phyloP scores from a whole-genome alignment of 2,797 vertebrate species.

The Aulostomus chinensis region DNA sequence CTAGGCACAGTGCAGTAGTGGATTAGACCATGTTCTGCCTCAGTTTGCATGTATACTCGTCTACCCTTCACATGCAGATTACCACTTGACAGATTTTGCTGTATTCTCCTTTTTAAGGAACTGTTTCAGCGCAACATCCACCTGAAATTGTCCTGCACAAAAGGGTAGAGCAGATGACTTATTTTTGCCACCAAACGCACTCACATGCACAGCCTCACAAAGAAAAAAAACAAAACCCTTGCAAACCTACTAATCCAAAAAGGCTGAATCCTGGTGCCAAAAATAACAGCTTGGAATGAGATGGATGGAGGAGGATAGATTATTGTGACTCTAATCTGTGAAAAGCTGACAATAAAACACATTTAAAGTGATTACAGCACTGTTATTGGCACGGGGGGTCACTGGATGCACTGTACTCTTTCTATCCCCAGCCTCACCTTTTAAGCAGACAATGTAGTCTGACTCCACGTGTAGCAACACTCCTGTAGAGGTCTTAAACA shows the following conservation, averaged over 20 bases:
- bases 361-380: constrained; percentile 78
- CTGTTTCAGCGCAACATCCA: constrained; percentile 17
- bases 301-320: constrained; percentile 79
- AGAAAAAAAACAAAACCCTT: constrained; percentile 17
- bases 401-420: constrained; percentile 13
- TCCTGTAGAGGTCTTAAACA: constrained; percentile 29
- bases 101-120: constrained; percentile 17
- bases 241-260: constrained; percentile 79
- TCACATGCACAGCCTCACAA: constrained; percentile 2
- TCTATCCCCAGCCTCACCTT: constrained; percentile 28
- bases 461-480: constrained; percentile 10
- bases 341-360: constrained; percentile 81
- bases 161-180: too few relatives aligned
- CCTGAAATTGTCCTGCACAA: background rate
- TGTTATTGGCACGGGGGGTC: constrained; percentile 65
- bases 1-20: constrained; percentile 14
- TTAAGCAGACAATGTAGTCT: constrained; percentile 18
- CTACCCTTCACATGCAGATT: constrained; percentile 44
- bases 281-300: constrained; percentile 81
- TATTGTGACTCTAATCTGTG: constrained; percentile 78
- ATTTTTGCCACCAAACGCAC: background rate
- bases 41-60: constrained; percentile 33
- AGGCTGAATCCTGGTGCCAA: constrained; percentile 72
- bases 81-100: constrained; percentile 30
- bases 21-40: constrained; percentile 58